Evolutionary conservation across 35 echinoderm and acorn worm genomes (phyloP).

Genomic region (Lytechinus pictus): DNA sequence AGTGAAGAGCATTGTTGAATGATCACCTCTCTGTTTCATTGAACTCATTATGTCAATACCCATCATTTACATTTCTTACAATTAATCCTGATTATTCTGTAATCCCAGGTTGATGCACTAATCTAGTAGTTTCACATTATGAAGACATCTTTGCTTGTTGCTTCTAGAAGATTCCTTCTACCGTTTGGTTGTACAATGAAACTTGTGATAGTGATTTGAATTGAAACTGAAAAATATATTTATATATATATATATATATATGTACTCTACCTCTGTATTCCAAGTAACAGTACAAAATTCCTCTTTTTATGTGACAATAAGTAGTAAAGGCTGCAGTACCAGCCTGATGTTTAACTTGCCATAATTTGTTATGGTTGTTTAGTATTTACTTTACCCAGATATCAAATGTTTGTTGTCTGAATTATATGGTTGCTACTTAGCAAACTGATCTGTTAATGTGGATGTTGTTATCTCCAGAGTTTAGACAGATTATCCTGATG

Average conservation of each 20-base stretch:
- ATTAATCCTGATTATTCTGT: background rate
- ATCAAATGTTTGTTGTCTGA: background rate
- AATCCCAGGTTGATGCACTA: background rate
- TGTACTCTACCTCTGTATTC: too few species aligned
- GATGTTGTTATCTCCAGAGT: background rate
- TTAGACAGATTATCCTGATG: background rate
- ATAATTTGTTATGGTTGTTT: background rate
- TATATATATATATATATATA: too few species aligned
- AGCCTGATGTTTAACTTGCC: background rate
- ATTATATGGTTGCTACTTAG: background rate
- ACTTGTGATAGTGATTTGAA: too few species aligned
- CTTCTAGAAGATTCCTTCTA: too few species aligned
- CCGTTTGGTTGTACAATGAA: too few species aligned
- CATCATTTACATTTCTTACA: background rate
- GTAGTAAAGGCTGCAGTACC: background rate
- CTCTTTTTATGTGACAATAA: background rate
- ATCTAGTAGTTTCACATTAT: background rate
- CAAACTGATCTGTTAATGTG: constrained; percentile 12
- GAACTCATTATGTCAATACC: background rate
- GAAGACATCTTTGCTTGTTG: background rate
- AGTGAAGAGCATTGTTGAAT: background rate
- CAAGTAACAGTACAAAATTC: background rate
- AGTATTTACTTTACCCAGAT: background rate
- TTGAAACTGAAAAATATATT: too few species aligned
- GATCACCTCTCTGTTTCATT: background rate